Base-by-base conservation (phyloP, 2,888 invertebrate genomes). In the Nemotelus nigrinus region DNA sequence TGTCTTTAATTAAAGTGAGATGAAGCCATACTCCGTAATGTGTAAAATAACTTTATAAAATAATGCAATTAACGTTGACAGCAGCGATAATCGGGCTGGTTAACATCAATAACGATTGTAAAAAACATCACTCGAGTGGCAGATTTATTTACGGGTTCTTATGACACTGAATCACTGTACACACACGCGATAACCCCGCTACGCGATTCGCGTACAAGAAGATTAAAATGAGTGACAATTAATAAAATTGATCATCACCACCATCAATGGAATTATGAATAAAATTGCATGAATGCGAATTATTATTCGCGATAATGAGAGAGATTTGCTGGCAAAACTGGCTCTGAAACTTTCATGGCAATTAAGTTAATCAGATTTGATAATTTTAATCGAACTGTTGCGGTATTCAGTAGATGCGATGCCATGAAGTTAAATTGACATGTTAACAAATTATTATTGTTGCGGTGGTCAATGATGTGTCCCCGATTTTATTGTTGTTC, bases 51-150 rank as follows among this genome's bases (percentile, higher is more conserved):
- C 25, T 25, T 25, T 25, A 45, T 65, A 47, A 8, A 10, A 65
- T 65, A 65, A 65, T 65, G 65, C 47, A 44, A 65, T 65, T 65
- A 65, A 65, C n/a, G 65, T 65, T 65, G 65, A 65, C 65, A 65
- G 45, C 47, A 65, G 47, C 41, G 65, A 65, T 65, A 65, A 47
- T 47, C 45, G 47, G 6, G n/a, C 39, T 65, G 65, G 44, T 65
- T 63, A 41, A 63, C 63, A 63, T 63, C 63, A 63, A 63, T 63
- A 63, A 63, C 8, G 5, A 8, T 8, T 7, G 8, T 7, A 50
- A 50, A 50, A 50, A 50, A 5, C 5, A 8, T 50, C 50, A 50
- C 5, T 50, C 50, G 8, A 50, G 8, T 50, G 50, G 25, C 25
- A 25, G 25, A 25, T 25, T 25, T 25, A 25, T 8, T 50, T 50